These are phyloP conservation scores for Chrysolina americana DNA, from an alignment of 2,888 invertebrate genomes.

Conservation along the genomic window DNA sequence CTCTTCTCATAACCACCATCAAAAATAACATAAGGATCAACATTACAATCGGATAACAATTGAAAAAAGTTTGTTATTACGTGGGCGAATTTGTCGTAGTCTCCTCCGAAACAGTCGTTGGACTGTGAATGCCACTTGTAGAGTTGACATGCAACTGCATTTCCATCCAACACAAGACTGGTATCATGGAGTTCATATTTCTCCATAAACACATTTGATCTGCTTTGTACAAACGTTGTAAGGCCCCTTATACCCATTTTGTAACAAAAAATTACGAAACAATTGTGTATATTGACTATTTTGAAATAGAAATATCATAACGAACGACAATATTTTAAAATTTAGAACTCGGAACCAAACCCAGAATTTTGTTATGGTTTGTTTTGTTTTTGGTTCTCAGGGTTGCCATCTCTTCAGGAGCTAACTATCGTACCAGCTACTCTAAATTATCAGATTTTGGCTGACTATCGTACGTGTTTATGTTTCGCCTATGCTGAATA, in stretches of 20 bases:
- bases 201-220: slow-evolving; percentile 77
- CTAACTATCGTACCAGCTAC: no score
- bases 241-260: slow-evolving; percentile 80
- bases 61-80: slow-evolving; percentile 80
- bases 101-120: slow-evolving; percentile 86
- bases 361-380: no score
- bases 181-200: slow-evolving; percentile 78
- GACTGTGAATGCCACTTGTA: slow-evolving; percentile 73
- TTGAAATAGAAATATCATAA: background rate
- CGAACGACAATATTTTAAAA: no score
- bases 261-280: slow-evolving; percentile 2
- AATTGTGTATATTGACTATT: background rate
- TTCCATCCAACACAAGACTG: slow-evolving; percentile 87
- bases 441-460: no score
- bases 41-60: slow-evolving; percentile 78
- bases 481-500: no score
- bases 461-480: no score
- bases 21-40: slow-evolving; percentile 82
- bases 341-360: no score
- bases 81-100: slow-evolving; percentile 83
- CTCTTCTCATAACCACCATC: slow-evolving; percentile 78
- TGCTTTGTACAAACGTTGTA: slow-evolving; percentile 83
- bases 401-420: no score
- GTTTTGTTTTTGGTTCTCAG: no score
- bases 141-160: slow-evolving; percentile 80